Evolutionary conservation across 2,113 vertebrate genomes (phyloP).

Genomic region (Hypomesus transpacificus): DNA sequence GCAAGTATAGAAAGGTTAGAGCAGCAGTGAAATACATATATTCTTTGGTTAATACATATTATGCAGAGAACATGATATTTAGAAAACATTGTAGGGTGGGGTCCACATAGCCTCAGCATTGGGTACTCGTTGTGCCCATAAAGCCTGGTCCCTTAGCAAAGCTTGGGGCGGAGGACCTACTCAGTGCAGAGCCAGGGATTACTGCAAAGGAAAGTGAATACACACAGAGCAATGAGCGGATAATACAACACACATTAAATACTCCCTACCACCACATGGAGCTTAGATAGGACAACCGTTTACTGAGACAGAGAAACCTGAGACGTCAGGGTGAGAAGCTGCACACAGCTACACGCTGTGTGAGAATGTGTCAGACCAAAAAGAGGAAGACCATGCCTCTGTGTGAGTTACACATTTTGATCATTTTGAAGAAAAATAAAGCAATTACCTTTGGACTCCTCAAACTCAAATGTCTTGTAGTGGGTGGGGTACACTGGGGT

Average conservation of each 20-base stretch:
- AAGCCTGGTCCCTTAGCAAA: conserved; percentile 81
- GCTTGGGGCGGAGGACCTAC: conserved; percentile 80
- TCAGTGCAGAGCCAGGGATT: conserved; percentile 99
- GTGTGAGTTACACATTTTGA: neutral
- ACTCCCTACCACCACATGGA: conserved; percentile 10
- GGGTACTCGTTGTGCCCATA: conserved; percentile 69
- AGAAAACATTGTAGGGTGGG: conserved; percentile 49
- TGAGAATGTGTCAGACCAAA: neutral
- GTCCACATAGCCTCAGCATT: conserved; percentile 72
- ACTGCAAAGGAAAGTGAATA: conserved; percentile 93
- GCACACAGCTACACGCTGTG: neutral
- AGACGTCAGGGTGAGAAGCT: neutral
- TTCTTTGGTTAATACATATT: conserved; percentile 25
- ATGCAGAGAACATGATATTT: conserved; percentile 50
- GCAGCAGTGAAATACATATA: conserved; percentile 30
- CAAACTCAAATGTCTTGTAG: neutral
- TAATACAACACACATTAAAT: conserved; percentile 18
- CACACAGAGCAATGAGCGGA: conserved; percentile 72
- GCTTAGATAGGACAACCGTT: conserved; percentile 7
- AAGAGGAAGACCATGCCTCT: conserved; percentile 1
- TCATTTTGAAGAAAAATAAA: neutral
- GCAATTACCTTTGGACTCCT: neutral
- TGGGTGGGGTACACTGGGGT: too few species aligned
- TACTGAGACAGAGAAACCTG: neutral
- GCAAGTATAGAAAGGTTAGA: conserved; percentile 31